Evolutionary conservation across 2,113 vertebrate genomes (phyloP), one percentile per base, ranked within the genome.

Genomic region (Xiphophorus couchianus): DNA sequence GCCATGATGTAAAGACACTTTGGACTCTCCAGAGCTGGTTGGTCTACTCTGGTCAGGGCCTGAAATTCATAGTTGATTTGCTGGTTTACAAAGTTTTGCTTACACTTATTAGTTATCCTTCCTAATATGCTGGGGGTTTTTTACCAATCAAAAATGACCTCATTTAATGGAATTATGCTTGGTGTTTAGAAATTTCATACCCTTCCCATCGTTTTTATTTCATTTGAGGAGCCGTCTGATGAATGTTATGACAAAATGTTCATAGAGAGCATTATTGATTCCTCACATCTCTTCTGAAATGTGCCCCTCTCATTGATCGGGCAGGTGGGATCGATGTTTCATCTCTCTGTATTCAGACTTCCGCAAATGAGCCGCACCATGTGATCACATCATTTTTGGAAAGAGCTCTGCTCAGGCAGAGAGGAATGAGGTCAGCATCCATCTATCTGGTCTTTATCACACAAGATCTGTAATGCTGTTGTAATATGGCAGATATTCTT

Each of bases 271-370:
- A 83, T 83, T 89, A 92, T 90, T 79, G 89, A 91, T 91, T 83
- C 25, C 62, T 82, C 71, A 66, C 89, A 76, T 90, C 86, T 84
- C 58, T 54, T 67, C 69, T 78, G 81, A 83, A 86, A 82, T 9
- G 84, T 73, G 82, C 76, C 74, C 14, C 28, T 30, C 71, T 74
- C 82, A 87, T 88, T 85, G 80, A 93, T 90, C 51, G 60, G 66
- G 73, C 84, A 81, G 86, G 89, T 87, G 85, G 85, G 88, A 91
- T 93, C 90, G 68, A 92, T 91, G 86, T 87, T 85, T 91, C 84
- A 90, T 92, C 88, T 87, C 83, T 71, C 83, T 78, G 84, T 84
- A 86, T 91, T 92, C 80, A 89, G 87, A 90, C 90, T 86, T 90
- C 84, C 80, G 89, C 71, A 86, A 85, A 89, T 87, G 82, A 89